These are phyloP conservation scores for Drosophila kanekoi DNA, from an alignment of 2,888 invertebrate genomes.

Conservation along the genomic window DNA sequence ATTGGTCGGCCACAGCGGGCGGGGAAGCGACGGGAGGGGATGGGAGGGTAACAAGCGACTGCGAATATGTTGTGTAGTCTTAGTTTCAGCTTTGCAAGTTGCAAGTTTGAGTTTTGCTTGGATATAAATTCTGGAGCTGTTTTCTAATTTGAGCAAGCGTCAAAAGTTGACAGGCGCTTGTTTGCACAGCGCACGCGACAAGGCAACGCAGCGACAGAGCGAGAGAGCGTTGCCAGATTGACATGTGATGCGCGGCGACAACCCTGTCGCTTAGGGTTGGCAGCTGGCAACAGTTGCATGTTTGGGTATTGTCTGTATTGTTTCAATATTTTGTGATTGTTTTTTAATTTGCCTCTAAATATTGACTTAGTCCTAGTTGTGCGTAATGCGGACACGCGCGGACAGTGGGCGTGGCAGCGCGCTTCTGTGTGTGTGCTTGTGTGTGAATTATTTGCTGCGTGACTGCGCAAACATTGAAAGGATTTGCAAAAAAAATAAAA, in stretches of 20 bases:
- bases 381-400: conserved; percentile 28
- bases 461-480: conserved; percentile 84
- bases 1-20: conserved; percentile 39
- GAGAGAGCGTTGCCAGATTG: conserved; percentile 29
- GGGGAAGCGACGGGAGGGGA: background rate
- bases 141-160: conserved; percentile 68
- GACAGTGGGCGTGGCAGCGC: conserved; percentile 27
- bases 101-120: conserved; percentile 36
- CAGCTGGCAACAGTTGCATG: conserved; percentile 29
- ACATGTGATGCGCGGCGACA: conserved; percentile 23
- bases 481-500: conserved; percentile 81
- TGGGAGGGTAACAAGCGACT: conserved; percentile 12
- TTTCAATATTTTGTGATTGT: conserved; percentile 75
- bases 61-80: conserved; percentile 9
- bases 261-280: background rate
- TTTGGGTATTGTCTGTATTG: conserved; percentile 43
- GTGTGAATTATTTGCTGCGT: conserved; percentile 81
- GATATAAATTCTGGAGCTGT: conserved; percentile 75
- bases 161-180: conserved; percentile 69
- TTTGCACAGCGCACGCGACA: conserved; percentile 68
- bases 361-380: conserved; percentile 70
- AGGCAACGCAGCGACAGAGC: background rate
- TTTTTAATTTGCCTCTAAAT: conserved; percentile 82
- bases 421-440: background rate
- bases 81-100: conserved; percentile 29